Percentiles rank a stretch among this genome's conserved stretches.
phyloP scores from a whole-genome alignment of 2,797 vertebrate species.

The Pogonophryne albipinna region DNA sequence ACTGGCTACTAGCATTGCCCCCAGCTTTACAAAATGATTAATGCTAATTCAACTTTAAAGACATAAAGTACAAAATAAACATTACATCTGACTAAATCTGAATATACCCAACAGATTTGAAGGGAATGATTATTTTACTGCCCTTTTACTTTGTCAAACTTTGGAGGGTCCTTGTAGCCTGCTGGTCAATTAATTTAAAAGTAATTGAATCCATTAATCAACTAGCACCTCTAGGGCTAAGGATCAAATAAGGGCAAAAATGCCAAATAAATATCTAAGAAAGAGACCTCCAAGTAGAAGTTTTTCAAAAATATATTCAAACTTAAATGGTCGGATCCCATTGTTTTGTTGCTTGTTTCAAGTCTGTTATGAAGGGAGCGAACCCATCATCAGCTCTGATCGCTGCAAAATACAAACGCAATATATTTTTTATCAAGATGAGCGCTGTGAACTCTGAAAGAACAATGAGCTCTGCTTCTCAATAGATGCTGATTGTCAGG shows the following conservation, averaged over 20 bases:
- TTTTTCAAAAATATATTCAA: neutral
- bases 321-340: neutral
- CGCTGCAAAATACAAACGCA: neutral
- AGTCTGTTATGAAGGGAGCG: neutral
- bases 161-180: neutral
- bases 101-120: neutral
- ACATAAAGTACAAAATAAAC: neutral
- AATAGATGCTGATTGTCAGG: neutral
- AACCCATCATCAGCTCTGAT: conserved; percentile 1
- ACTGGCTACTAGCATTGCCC: neutral
- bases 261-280: neutral
- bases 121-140: too few species aligned
- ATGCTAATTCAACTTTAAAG: neutral
- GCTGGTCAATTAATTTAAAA: neutral
- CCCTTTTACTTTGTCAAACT: too few species aligned
- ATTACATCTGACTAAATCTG: neutral
- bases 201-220: too few species aligned
- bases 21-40: neutral
- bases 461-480: neutral
- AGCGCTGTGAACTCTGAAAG: neutral
- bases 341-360: neutral
- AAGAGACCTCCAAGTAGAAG: neutral
- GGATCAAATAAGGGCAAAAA: neutral
- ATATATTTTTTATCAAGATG: neutral
- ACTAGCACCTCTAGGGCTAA: too few species aligned